phyloP scores from a whole-genome alignment of 2,888 invertebrate genomes.

The Hipparchia semele region DNA sequence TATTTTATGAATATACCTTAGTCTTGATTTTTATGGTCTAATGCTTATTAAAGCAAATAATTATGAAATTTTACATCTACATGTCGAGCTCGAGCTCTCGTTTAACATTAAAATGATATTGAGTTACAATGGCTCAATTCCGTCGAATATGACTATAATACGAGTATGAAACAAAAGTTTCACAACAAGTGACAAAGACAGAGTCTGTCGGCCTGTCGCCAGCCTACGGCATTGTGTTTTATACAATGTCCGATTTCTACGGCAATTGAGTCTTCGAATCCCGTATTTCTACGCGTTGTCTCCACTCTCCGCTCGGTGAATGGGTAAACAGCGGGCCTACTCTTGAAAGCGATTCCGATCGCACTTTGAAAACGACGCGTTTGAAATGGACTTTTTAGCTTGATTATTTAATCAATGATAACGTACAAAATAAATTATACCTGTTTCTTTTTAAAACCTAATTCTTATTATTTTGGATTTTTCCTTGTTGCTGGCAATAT shows the following conservation, averaged over 20 bases:
- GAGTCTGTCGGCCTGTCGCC: neutral
- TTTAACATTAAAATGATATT: neutral
- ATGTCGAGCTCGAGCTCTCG: too few relatives aligned
- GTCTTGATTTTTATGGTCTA: too few relatives aligned
- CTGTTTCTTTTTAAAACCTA: too few relatives aligned
- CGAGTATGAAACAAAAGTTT: neutral
- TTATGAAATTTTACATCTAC: too few relatives aligned
- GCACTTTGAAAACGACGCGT: neutral
- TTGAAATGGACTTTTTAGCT: neutral
- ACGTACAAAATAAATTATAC: too few relatives aligned
- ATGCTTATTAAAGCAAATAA: too few relatives aligned
- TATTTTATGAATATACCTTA: too few relatives aligned
- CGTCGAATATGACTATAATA: neutral
- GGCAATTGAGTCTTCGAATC: conserved; percentile 29
- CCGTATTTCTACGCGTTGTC: conserved; percentile 29
- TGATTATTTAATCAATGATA: too few relatives aligned
- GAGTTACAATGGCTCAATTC: neutral
- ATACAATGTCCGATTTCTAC: conserved; percentile 29
- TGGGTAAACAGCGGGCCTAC: conserved; percentile 33
- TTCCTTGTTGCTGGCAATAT: too few relatives aligned
- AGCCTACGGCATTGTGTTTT: neutral
- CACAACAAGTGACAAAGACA: conserved; percentile 5
- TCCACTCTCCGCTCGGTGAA: conserved; percentile 34
- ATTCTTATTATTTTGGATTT: too few relatives aligned
- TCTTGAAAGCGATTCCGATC: conserved; percentile 16